phyloP scores from a whole-genome alignment of 1,140 invertebrate species.

The Metopolophium dirhodum region DNA sequence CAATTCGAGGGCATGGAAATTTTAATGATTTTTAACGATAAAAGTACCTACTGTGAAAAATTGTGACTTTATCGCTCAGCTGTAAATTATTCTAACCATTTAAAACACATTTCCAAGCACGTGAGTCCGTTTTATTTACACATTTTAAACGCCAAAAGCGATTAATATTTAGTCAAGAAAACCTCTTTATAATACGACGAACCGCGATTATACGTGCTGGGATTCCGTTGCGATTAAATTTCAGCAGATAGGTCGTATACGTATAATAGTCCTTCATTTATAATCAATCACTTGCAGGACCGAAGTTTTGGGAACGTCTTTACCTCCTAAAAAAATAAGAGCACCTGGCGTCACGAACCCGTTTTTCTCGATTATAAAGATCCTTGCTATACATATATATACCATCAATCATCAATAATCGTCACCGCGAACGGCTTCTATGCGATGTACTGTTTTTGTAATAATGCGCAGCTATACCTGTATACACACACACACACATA shows the following conservation, averaged over 20 bases:
- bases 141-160: not conserved
- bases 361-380: not conserved
- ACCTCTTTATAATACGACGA: not conserved
- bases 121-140: not conserved
- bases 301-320: slow-evolving; percentile 35
- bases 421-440: not conserved
- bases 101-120: not conserved
- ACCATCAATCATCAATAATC: slow-evolving; percentile 47
- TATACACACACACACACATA: no score
- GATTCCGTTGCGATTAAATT: not conserved
- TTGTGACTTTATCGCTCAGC: not conserved
- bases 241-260: not conserved
- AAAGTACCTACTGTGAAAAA: not conserved
- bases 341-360: slow-evolving; percentile 36
- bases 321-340: not conserved
- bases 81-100: not conserved
- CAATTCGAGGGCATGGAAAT: not conserved
- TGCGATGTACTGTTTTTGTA: slow-evolving; percentile 2
- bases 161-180: slow-evolving; percentile 4
- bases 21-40: not conserved
- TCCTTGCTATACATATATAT: not conserved
- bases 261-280: not conserved
- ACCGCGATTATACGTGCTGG: not conserved
- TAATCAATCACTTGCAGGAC: slow-evolving; percentile 32
- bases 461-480: not conserved